A percentile compares a stretch with the other conserved stretches of the same genome.
phyloP scores from a whole-genome alignment of 2,888 invertebrate genomes.

The Aspidiotus destructor region DNA sequence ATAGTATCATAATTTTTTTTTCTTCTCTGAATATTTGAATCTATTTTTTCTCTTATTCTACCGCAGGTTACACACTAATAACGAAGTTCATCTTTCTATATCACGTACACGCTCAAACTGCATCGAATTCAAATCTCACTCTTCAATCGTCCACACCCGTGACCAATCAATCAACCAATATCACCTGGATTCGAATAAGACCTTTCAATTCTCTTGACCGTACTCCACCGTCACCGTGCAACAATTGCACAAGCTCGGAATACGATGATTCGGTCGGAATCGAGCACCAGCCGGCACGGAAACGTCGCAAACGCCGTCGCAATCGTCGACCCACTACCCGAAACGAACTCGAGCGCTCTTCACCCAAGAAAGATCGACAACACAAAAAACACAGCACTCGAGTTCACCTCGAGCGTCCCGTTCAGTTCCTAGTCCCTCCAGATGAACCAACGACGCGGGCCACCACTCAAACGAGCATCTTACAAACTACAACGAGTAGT shows the following conservation, averaged over 20 bases:
- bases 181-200: conserved; percentile 16
- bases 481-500: neutral
- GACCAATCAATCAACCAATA: neutral
- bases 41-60: no score
- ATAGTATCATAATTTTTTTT: no score
- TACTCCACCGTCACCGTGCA: neutral
- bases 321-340: neutral
- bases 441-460: conserved; percentile 2
- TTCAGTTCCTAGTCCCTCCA: conserved; percentile 30
- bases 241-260: conserved; percentile 14
- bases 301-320: conserved; percentile 18
- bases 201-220: neutral
- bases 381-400: conserved; percentile 36
- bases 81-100: no score
- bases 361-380: neutral
- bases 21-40: no score
- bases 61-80: no score
- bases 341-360: neutral
- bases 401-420: conserved; percentile 35
- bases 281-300: neutral
- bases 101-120: no score
- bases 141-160: no score
- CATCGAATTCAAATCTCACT: no score
- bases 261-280: neutral
- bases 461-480: neutral